Conservation (phyloP, 1,140 invertebrate species). For the Microplitis mediator region DNA sequence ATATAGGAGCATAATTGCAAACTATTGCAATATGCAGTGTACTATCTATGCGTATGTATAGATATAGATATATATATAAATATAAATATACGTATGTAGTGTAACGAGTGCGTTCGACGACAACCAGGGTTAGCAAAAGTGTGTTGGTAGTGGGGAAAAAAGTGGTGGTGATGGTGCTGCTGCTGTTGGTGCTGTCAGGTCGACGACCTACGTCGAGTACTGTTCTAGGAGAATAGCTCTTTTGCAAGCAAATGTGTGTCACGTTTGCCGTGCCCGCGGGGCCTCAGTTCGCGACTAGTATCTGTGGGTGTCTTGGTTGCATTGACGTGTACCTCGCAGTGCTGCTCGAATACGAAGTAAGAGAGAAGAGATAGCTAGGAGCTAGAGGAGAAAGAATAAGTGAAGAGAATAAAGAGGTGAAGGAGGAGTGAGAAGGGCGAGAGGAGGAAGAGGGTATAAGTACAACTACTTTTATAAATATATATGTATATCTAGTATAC, state of each 20-base stretch:
- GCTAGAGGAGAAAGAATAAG: background rate
- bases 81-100: background rate
- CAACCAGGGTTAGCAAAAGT: too few relatives aligned
- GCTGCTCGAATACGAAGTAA: background rate
- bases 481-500: too few relatives aligned
- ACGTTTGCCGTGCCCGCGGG: conserved; percentile 31
- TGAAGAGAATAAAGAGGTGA: too few relatives aligned
- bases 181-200: conserved; percentile 10
- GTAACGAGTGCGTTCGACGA: background rate
- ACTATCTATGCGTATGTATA: background rate
- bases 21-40: too few relatives aligned
- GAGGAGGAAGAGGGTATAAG: too few relatives aligned
- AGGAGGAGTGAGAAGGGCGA: too few relatives aligned
- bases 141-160: background rate
- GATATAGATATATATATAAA: background rate
- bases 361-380: background rate
- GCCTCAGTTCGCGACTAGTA: conserved; percentile 16
- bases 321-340: background rate
- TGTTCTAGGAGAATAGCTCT: conserved; percentile 36
- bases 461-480: too few relatives aligned
- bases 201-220: conserved; percentile 30
- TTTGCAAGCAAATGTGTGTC: conserved; percentile 37
- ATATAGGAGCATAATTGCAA: too few relatives aligned
- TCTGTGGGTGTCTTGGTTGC: conserved; percentile 21
- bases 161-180: background rate